These are phyloP conservation scores for Erebia palarica DNA, from an alignment of 2,888 invertebrate genomes.

Conservation along the genomic window DNA sequence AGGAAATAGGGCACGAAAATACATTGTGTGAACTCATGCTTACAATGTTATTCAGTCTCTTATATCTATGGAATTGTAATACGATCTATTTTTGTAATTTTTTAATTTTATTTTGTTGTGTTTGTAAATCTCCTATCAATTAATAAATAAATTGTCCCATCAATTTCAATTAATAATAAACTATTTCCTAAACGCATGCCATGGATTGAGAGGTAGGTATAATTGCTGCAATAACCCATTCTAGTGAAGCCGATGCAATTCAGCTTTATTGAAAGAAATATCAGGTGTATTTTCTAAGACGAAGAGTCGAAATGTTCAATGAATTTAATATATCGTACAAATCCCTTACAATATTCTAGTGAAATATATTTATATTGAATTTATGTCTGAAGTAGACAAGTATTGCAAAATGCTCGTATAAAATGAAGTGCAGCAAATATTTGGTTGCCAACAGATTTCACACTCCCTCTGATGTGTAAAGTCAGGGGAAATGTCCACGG, in stretches of 20 bases:
- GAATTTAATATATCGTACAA: background rate
- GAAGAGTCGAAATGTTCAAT: background rate
- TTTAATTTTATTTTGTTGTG: background rate
- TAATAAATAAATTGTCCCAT: no score
- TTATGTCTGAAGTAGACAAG: conserved; percentile 15
- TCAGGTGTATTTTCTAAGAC: background rate
- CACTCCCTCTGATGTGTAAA: conserved; percentile 22
- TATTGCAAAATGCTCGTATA: conserved; percentile 20
- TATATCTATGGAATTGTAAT: background rate
- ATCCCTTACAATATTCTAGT: conserved; percentile 6
- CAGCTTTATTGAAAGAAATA: background rate
- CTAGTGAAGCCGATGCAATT: no score
- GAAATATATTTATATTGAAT: conserved; percentile 16
- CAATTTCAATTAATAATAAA: no score
- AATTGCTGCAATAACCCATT: no score
- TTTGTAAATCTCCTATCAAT: no score
- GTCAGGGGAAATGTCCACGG: conserved; percentile 13
- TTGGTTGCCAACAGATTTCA: conserved; percentile 27
- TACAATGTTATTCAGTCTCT: conserved; percentile 2
- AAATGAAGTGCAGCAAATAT: conserved; percentile 24
- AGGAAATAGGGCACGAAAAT: conserved; percentile 14
- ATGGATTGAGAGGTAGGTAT: no score
- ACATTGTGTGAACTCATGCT: background rate
- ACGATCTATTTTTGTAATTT: background rate
- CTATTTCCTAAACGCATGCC: no score